A percentile compares a stretch with the other conserved stretches of the same genome.
These are phyloP conservation scores for Apostichopus leukothele DNA, from an alignment of 53 echinoderm and acorn worm genomes.

Conservation along the genomic window DNA sequence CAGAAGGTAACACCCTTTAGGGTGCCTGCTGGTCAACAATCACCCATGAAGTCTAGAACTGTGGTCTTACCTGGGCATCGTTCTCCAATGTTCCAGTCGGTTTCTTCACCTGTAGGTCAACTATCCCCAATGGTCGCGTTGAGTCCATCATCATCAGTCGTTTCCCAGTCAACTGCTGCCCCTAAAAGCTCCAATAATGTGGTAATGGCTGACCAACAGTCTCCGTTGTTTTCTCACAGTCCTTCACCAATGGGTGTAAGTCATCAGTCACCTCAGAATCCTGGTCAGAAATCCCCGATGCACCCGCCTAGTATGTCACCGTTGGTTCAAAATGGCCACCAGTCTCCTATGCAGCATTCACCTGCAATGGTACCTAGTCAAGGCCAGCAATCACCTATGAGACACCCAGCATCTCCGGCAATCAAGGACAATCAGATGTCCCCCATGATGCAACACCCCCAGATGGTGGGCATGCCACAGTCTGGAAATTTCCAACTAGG, in stretches of 20 bases:
- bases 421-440: constrained; percentile 46
- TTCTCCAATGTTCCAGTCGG: constrained; percentile 71
- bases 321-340: constrained; percentile 58
- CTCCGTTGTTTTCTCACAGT: constrained; percentile 64
- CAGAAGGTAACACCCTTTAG: constrained; percentile 37
- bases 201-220: constrained; percentile 43
- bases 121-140: constrained; percentile 42
- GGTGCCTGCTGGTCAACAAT: constrained; percentile 49
- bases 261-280: constrained; percentile 65
- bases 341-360: constrained; percentile 61
- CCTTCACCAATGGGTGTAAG: constrained; percentile 72
- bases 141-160: constrained; percentile 22
- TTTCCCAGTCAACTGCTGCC: background rate
- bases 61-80: constrained; percentile 64
- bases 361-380: constrained; percentile 68
- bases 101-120: constrained; percentile 43
- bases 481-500: constrained; percentile 17
- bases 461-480: background rate
- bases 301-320: constrained; percentile 50
- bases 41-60: constrained; percentile 72
- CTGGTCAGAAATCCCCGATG: constrained; percentile 50
- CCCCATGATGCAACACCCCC: constrained; percentile 16
- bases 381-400: constrained; percentile 64
- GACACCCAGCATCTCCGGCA: constrained; percentile 73
- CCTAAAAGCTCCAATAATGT: constrained; percentile 22